phyloP scores from a whole-genome alignment of 2,888 invertebrate species.

The Rhagonycha fulva region DNA sequence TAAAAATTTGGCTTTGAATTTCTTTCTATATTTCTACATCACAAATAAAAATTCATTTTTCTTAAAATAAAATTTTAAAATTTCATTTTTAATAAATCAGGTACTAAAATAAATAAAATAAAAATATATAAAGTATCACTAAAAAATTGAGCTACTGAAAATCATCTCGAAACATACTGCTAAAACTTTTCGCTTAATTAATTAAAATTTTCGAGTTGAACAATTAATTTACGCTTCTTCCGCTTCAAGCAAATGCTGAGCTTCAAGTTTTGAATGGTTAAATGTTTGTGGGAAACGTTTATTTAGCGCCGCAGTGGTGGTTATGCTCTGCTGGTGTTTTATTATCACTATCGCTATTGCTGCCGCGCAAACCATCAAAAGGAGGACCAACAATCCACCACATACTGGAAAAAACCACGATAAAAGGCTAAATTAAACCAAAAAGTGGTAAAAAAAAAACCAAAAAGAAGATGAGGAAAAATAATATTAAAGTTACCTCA shows the following conservation, averaged over 20 bases:
- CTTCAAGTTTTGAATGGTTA: slow-evolving; percentile 49
- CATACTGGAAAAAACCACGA: slow-evolving; percentile 11
- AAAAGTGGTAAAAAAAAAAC: not conserved
- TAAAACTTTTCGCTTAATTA: not conserved
- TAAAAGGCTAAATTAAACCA: not conserved
- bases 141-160: not conserved
- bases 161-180: not conserved
- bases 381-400: slow-evolving; percentile 41
- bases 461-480: not conserved
- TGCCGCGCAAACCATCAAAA: slow-evolving; percentile 49
- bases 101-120: not conserved
- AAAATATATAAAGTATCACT: not conserved
- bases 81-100: not conserved
- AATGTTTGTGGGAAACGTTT: slow-evolving; percentile 53
- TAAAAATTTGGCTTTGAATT: not conserved
- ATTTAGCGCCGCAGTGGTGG: slow-evolving; percentile 51
- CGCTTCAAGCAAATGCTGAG: slow-evolving; percentile 52
- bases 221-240: slow-evolving; percentile 46
- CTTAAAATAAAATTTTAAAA: not conserved
- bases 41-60: not conserved
- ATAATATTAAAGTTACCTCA: not conserved
- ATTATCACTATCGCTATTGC: slow-evolving; percentile 48
- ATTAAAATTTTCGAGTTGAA: not conserved
- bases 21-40: not conserved
- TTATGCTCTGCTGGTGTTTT: slow-evolving; percentile 51